A percentile compares a stretch with the other conserved stretches of the same genome.
Conservation (phyloP, 2,888 invertebrate genomes). For the Sphaerophoria taeniata region DNA sequence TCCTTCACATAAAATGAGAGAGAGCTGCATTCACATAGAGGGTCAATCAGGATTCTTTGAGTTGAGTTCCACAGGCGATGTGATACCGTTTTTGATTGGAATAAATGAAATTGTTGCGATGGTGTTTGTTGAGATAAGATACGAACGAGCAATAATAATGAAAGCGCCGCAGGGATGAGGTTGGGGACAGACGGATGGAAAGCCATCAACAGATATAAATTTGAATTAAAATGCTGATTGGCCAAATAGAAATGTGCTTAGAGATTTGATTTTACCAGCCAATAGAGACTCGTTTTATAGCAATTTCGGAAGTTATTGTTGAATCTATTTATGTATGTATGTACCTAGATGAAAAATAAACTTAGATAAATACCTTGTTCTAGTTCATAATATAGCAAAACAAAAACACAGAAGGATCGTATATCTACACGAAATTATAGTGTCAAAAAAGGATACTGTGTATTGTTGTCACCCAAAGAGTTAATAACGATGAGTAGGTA, state of each 20-base stretch:
- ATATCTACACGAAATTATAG: too few species aligned
- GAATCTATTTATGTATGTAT: background rate
- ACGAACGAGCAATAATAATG: slow-evolving; percentile 3
- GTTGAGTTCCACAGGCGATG: slow-evolving; percentile 42
- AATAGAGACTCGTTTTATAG: slow-evolving; percentile 39
- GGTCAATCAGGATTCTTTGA: slow-evolving; percentile 50
- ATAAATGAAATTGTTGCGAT: slow-evolving; percentile 71
- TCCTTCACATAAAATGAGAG: background rate
- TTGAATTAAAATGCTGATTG: slow-evolving; percentile 62
- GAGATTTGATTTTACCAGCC: slow-evolving; percentile 42
- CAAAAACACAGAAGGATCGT: too few species aligned
- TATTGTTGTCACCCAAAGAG: too few species aligned
- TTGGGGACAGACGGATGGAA: too few species aligned
- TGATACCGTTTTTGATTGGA: slow-evolving; percentile 57
- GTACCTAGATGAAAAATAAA: too few species aligned
- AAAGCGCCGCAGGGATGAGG: background rate
- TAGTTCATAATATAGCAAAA: too few species aligned
- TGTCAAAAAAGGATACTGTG: too few species aligned
- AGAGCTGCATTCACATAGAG: slow-evolving; percentile 9
- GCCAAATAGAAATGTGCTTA: slow-evolving; percentile 59
- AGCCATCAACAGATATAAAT: slow-evolving; percentile 42
- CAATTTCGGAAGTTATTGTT: slow-evolving; percentile 1
- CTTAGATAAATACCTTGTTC: too few species aligned
- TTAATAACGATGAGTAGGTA: too few species aligned
- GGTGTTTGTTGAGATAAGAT: slow-evolving; percentile 67